phyloP scores from a whole-genome alignment of 2,888 invertebrate genomes.

The Melikaiella ostensackeni region DNA sequence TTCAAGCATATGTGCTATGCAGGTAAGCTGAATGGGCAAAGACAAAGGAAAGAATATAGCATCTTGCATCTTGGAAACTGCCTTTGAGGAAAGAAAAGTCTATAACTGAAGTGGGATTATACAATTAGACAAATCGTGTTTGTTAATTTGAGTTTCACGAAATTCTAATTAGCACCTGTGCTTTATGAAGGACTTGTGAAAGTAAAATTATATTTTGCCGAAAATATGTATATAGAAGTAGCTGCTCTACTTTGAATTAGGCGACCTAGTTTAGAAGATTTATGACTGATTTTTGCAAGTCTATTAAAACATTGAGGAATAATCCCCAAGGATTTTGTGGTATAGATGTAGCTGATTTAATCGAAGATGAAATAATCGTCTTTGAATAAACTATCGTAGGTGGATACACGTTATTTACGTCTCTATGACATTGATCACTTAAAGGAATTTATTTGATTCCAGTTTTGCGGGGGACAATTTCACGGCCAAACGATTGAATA shows the following conservation, averaged over 20 bases:
- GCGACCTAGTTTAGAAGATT: constrained; percentile 7
- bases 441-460: no score
- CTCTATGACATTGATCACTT: no score
- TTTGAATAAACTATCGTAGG: not conserved
- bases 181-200: not conserved
- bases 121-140: not conserved
- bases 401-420: not conserved
- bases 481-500: no score
- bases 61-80: not conserved
- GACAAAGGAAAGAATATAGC: not conserved
- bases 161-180: not conserved
- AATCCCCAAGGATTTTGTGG: constrained; percentile 7
- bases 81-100: not conserved
- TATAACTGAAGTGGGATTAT: not conserved
- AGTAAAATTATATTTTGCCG: not conserved
- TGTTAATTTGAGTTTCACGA: not conserved
- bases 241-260: constrained; percentile 1
- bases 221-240: not conserved
- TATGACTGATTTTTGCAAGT: constrained; percentile 6
- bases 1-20: not conserved
- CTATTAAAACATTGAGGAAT: constrained; percentile 3
- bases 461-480: no score
- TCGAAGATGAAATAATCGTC: not conserved
- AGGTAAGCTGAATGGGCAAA: not conserved
- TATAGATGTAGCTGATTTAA: not conserved